phyloP scores from a whole-genome alignment of 2,797 vertebrate genomes.

The Syngnathus rostellatus region DNA sequence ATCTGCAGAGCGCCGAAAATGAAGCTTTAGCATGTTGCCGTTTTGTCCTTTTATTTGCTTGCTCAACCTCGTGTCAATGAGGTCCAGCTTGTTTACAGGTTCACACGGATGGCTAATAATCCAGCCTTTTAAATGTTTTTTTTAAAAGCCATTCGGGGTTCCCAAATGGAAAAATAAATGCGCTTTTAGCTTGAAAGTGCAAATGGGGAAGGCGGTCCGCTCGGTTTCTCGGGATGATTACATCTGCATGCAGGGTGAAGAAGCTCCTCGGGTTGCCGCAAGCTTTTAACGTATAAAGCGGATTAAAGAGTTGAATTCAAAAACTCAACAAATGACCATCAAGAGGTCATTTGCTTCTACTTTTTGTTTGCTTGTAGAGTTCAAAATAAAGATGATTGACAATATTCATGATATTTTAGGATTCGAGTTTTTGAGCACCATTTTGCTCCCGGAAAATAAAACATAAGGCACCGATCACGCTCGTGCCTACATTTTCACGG shows the following conservation, averaged over 20 bases:
- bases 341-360: too few species aligned
- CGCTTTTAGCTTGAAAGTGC: background rate
- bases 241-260: background rate
- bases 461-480: too few species aligned
- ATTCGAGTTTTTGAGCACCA: too few species aligned
- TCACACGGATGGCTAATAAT: background rate
- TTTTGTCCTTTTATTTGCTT: background rate
- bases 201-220: background rate
- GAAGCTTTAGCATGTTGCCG: background rate
- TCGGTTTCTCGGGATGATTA: background rate
- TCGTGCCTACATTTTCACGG: too few species aligned
- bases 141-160: background rate
- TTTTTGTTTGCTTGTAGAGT: too few species aligned
- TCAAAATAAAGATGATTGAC: too few species aligned
- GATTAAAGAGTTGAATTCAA: background rate
- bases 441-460: too few species aligned
- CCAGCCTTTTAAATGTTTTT: too few species aligned
- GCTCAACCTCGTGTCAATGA: background rate
- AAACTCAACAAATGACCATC: too few species aligned
- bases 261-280: background rate
- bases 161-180: background rate
- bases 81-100: background rate
- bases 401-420: too few species aligned
- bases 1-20: background rate
- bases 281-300: background rate